These are phyloP conservation scores for Artibeus jamaicensis DNA, from an alignment of 2,797 vertebrate genomes.

Conservation along the genomic window DNA sequence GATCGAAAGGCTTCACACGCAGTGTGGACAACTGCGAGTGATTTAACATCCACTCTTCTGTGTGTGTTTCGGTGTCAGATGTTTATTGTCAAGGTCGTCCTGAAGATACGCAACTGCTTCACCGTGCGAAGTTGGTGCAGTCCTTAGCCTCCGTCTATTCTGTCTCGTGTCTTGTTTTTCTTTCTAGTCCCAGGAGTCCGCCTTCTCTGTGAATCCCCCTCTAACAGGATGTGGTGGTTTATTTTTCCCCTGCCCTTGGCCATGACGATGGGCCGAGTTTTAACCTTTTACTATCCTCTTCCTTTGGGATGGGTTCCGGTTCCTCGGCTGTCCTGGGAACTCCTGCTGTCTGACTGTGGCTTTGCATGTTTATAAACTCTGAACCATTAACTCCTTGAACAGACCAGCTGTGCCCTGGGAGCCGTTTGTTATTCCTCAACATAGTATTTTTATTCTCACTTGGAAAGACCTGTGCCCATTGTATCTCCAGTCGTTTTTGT, in stretches of 20 bases:
- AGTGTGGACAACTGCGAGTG: background rate
- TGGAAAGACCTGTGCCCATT: background rate
- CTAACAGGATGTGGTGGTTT: conserved; percentile 52
- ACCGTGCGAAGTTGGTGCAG: background rate
- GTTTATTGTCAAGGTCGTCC: conserved; percentile 53
- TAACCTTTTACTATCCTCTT: conserved; percentile 18
- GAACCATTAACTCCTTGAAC: background rate
- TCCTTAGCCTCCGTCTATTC: background rate
- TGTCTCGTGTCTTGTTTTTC: background rate
- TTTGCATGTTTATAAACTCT: background rate
- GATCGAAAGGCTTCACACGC: background rate
- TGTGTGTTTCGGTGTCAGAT: background rate
- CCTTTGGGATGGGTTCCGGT: conserved; percentile 48
- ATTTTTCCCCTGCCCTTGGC: conserved; percentile 57
- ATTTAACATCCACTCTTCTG: background rate
- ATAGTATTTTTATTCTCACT: background rate
- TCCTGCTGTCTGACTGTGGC: background rate
- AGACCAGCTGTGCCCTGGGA: background rate
- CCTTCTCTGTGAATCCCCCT: conserved; percentile 31
- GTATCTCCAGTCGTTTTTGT: background rate
- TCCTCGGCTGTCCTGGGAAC: conserved; percentile 31
- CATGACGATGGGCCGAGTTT: background rate
- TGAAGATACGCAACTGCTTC: background rate
- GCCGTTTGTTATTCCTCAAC: background rate
- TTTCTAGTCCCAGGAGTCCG: conserved; percentile 16